phyloP scores from a whole-genome alignment of 2,113 vertebrate species.

The Pycnonotus jocosus region DNA sequence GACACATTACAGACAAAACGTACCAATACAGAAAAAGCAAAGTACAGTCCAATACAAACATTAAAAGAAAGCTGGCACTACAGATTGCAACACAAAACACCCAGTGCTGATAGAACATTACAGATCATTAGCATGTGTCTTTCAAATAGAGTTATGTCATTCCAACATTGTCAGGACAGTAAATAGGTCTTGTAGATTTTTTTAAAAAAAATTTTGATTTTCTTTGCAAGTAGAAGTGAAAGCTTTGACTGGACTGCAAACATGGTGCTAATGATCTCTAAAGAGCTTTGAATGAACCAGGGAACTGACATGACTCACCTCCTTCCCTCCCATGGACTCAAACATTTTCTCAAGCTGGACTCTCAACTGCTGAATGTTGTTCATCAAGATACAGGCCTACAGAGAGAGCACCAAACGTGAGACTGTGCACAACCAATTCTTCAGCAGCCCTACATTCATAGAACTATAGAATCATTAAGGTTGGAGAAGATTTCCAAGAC shows the following conservation, averaged over 20 bases:
- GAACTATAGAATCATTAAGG: not conserved
- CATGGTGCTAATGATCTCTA: constrained; percentile 62
- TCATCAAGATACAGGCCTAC: constrained; percentile 94
- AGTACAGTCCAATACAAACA: constrained; percentile 22
- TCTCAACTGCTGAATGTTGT: constrained; percentile 94
- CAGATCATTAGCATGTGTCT: constrained; percentile 59
- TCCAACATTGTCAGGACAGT: not conserved
- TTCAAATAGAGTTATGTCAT: not conserved
- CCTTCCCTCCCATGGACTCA: constrained; percentile 97
- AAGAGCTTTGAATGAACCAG: not conserved
- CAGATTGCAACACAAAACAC: constrained; percentile 22
- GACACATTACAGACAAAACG: constrained; percentile 81
- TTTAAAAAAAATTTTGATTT: not conserved
- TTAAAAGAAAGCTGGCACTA: constrained; percentile 25
- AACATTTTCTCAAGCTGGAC: constrained; percentile 99
- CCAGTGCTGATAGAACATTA: not conserved
- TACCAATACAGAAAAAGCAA: not conserved
- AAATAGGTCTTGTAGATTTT: not conserved
- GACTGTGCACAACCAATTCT: no score
- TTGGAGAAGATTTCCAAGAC: not conserved
- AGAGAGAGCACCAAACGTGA: not conserved
- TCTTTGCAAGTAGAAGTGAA: not conserved
- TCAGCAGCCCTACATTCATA: not conserved
- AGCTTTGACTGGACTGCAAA: not conserved
- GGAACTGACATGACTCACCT: constrained; percentile 74